Percentiles rank a stretch among this genome's conserved stretches.
Evolutionary conservation across 1,140 invertebrate genomes (phyloP).

Genomic region (Trichonephila inaurata): DNA sequence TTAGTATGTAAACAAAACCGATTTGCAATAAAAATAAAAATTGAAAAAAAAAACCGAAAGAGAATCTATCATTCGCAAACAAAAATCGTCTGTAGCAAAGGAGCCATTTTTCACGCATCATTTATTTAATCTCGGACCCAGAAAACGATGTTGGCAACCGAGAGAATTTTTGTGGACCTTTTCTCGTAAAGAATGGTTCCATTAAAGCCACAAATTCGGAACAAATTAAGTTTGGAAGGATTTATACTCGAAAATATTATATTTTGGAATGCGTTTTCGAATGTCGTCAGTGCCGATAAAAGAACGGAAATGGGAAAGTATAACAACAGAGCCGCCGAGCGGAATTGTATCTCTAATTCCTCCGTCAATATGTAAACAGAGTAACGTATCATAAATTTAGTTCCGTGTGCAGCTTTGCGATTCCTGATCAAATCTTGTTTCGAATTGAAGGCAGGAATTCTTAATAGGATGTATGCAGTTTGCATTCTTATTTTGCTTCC

Average conservation of each 20-base stretch:
- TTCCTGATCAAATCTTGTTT: not conserved
- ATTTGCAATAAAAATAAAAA: not conserved
- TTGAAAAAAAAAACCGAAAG: not conserved
- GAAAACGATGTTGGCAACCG: not conserved
- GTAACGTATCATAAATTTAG: not conserved
- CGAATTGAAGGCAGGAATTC: not conserved
- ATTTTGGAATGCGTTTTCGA: slow-evolving; percentile 18
- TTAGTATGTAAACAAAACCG: slow-evolving; percentile 2
- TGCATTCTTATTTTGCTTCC: not conserved
- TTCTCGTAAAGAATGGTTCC: not conserved
- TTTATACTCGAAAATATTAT: slow-evolving; percentile 28
- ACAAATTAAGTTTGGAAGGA: slow-evolving; percentile 3
- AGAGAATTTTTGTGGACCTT: not conserved
- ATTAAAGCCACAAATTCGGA: not conserved
- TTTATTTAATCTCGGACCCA: slow-evolving; percentile 27
- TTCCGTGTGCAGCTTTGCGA: not conserved
- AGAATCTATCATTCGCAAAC: not conserved
- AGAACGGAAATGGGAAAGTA: not conserved
- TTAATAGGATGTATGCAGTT: not conserved
- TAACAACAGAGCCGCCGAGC: not conserved
- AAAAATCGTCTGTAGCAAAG: not conserved
- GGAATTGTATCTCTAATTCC: slow-evolving; percentile 4
- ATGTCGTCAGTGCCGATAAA: not conserved
- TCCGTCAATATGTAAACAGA: slow-evolving; percentile 11
- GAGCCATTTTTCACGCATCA: not conserved